phyloP scores from a whole-genome alignment of 1,140 invertebrate species.

The Limonius californicus region DNA sequence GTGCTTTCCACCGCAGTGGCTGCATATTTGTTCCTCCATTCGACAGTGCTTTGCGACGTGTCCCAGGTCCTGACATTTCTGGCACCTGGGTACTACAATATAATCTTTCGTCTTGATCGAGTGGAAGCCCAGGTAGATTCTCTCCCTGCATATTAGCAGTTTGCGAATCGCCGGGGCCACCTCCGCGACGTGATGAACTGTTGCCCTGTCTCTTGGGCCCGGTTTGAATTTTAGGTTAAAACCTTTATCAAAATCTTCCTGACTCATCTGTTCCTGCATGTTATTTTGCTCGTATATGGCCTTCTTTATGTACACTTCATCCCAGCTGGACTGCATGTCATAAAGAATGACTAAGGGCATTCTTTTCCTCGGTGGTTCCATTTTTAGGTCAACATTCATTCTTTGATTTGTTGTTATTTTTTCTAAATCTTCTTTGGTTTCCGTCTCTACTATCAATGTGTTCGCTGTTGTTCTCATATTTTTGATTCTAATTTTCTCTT shows the following conservation, averaged over 20 bases:
- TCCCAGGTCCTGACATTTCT: not conserved
- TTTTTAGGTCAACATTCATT: too few species aligned
- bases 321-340: too few species aligned
- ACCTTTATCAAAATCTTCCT: not conserved
- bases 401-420: too few species aligned
- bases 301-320: not conserved
- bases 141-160: not conserved
- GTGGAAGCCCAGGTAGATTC: not conserved
- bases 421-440: too few species aligned
- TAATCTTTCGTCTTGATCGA: not conserved
- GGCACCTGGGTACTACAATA: not conserved
- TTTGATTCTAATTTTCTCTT: too few species aligned
- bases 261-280: too few species aligned
- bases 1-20: too few species aligned
- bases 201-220: not conserved
- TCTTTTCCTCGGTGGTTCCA: too few species aligned
- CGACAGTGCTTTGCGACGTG: not conserved
- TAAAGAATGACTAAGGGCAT: too few species aligned
- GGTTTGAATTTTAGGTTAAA: not conserved
- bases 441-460: too few species aligned
- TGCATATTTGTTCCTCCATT: not conserved
- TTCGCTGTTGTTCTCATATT: too few species aligned
- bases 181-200: not conserved
- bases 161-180: not conserved
- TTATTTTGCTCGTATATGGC: too few species aligned